Evolutionary conservation across 2,113 vertebrate species (phyloP), one percentile per base, ranked within the genome.

Genomic region (Catharus minimus): DNA sequence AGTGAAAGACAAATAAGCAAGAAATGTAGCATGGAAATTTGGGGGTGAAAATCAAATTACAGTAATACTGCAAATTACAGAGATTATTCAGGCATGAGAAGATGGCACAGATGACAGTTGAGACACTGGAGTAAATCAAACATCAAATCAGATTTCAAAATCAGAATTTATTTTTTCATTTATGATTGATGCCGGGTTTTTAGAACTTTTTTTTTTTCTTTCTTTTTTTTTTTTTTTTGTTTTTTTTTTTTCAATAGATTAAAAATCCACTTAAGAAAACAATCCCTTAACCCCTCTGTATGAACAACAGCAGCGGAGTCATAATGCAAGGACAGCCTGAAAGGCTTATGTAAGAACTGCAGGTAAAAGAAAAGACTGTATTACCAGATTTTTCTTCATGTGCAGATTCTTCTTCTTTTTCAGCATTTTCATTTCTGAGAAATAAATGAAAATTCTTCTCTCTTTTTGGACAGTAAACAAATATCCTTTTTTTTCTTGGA

Each of bases 371-470:
- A 66, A 79, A 89, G 12, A 27, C 4, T 16, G 6, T 65, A 76
- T 95, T 98, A 98, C 97, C 97, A 96, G 80, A 85, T 46, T 94
- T 88, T 72, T 97, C 95, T 83, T 96, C 94, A 69, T 32, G 72
- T 55, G 78, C 84, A 4, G 49, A 55, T 86, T 79, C 73, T 39
- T 88, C 92, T 79, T 75, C 69, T 95, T 94, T 94, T 95, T 94
- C 55, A 47, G 19, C 36, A 62, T 67, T 62, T 88, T 88, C 92
- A 62, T 71, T 86, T 65, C 95, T 95, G 68, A 86, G 66, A 92
- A 94, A 85, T 14, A 65, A 84, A 69, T 10, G 5, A 80, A 87
- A 56, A 52, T 8, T 66, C 77, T 55, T 72, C 9, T 61, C 8
- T 90, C 32, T 32, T 85, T 22, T 23, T 88, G 36, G 44, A 61